Base-by-base conservation (phyloP, 2,797 vertebrate species). In the Nannoperca obscura region DNA sequence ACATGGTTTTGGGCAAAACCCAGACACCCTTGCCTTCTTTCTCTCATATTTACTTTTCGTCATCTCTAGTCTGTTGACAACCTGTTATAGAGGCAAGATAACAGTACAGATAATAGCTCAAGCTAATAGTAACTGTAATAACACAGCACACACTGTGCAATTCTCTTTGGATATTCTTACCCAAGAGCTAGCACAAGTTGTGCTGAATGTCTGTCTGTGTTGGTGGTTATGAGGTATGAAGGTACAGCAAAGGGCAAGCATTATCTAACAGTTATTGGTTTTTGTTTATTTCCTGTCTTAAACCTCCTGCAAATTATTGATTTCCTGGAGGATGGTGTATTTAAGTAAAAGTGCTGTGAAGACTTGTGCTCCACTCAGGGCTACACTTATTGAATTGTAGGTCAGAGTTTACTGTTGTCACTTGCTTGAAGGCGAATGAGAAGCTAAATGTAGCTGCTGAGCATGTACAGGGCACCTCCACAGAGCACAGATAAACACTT, bases 221-320 rank as follows among this genome's bases (percentile, higher is more conserved):
- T 85, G 85, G 88, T 90, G 89, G 86, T 86, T 76, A 73, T 27
- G 74, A 74, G 80, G 88, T 80, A 86, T 90, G 85, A 87, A 84
- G 85, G 73, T 74, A 62, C 88, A 76, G 83, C 57, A 83, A 59
- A 91, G 82, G 89, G 65, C 86, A 71, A 67, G 70, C 52, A 70
- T 93, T 94, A 91, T 90, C 89, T 91, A 93, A 93, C 90, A 63
- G 54, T 52, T 89, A 86, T 88, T 84, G 85, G 46, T 89, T 90
- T 91, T 88, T 91, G 77, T 91, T 92, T 91, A 90, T 88, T 92
- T 93, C 85, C 80, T 85, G 86, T 89, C 82, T 86, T 91, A 87
- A 91, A 82, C 90, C 88, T 90, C 88, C 90, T 80, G 90, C 89
- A 89, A 88, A 83, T 88, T 93, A 94, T 94, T 75, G 93, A 94